Conservation (phyloP, 2,888 invertebrate species). For the Hypercompe scribonia region DNA sequence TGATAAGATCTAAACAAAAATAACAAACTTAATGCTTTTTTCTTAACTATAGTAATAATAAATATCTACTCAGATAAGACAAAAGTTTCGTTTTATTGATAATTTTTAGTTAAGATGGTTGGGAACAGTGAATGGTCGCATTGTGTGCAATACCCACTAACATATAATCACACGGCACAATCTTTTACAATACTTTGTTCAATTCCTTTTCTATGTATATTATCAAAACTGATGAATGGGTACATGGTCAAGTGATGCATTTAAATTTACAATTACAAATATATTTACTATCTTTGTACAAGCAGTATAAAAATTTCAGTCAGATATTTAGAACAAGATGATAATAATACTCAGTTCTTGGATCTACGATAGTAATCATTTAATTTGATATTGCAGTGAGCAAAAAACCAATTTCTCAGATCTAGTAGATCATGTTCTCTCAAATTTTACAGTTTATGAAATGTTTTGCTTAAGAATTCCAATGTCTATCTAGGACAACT, state of each 20-base stretch:
- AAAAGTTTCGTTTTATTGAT: too few species aligned
- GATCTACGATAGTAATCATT: slow-evolving; percentile 36
- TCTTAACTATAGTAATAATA: too few species aligned
- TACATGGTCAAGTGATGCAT: slow-evolving; percentile 49
- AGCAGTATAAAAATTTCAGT: slow-evolving; percentile 3
- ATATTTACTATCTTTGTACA: background rate
- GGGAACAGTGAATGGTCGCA: too few species aligned
- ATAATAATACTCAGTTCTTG: slow-evolving; percentile 28
- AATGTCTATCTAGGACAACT: slow-evolving; percentile 47
- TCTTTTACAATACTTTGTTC: slow-evolving; percentile 51
- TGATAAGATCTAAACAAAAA: too few species aligned
- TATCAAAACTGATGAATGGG: slow-evolving; percentile 53
- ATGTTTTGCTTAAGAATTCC: slow-evolving; percentile 58
- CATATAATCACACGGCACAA: too few species aligned
- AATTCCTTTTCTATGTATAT: slow-evolving; percentile 30
- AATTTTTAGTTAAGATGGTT: too few species aligned
- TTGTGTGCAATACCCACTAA: too few species aligned
- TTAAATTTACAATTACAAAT: slow-evolving; percentile 43
- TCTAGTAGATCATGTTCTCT: slow-evolving; percentile 29
- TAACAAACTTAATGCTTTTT: too few species aligned
- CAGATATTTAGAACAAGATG: slow-evolving; percentile 31
- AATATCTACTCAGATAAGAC: too few species aligned
- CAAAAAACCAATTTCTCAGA: slow-evolving; percentile 43
- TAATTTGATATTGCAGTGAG: slow-evolving; percentile 43
- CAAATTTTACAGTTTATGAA: slow-evolving; percentile 52